A percentile compares a stretch with the other conserved stretches of the same genome.
These are phyloP conservation scores for Hypotaenidia philippensis DNA, from an alignment of 2,797 vertebrate genomes.

Conservation along the genomic window DNA sequence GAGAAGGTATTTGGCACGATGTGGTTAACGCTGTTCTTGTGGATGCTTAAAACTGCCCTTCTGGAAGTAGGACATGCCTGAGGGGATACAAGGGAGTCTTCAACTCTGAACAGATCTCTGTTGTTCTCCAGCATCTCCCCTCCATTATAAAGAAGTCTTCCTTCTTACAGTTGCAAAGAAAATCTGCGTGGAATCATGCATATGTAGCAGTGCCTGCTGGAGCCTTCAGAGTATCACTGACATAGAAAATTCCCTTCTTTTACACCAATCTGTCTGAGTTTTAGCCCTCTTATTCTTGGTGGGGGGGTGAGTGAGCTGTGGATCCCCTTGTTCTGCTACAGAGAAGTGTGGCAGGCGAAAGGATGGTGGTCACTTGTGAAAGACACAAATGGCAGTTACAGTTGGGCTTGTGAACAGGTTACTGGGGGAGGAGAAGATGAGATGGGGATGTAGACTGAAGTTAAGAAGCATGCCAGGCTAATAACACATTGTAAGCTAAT, in stretches of 20 bases:
- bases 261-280: background rate
- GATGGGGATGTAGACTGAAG: background rate
- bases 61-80: background rate
- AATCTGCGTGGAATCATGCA: background rate
- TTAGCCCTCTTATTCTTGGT: background rate
- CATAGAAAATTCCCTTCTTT: background rate
- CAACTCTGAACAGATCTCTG: background rate
- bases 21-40: background rate
- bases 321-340: background rate
- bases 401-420: background rate
- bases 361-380: too few relatives aligned
- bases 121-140: background rate
- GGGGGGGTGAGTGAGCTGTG: background rate
- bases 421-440: background rate
- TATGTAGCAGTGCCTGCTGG: background rate
- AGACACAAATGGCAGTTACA: background rate
- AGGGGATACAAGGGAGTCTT: background rate
- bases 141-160: background rate
- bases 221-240: background rate
- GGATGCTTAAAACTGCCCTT: background rate
- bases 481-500: background rate
- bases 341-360: background rate
- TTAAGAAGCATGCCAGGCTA: background rate
- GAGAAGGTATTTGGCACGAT: conserved; percentile 85
- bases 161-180: background rate